These are phyloP conservation scores for Catagonus wagneri DNA, from an alignment of 2,113 vertebrate genomes.

Conservation along the genomic window DNA sequence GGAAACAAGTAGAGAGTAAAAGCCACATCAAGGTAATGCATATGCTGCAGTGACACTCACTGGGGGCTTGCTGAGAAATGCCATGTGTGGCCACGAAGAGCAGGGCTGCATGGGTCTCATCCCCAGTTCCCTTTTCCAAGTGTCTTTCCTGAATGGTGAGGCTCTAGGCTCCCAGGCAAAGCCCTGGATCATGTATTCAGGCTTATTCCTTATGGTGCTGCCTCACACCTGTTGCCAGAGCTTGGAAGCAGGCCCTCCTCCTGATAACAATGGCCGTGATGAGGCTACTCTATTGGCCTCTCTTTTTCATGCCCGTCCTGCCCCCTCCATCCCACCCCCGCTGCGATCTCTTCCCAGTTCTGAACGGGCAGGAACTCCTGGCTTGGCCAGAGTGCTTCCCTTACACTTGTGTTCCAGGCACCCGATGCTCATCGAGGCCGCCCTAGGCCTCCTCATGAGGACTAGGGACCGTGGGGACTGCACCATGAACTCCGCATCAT, in stretches of 20 bases:
- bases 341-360: not conserved
- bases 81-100: fast-evolving
- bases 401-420: not conserved
- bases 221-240: not conserved
- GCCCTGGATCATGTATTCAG: not conserved
- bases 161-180: not conserved
- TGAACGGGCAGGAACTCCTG: not conserved
- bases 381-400: not conserved
- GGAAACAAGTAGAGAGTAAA: not conserved
- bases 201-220: not conserved
- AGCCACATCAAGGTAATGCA: not conserved
- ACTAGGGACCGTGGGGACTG: not conserved
- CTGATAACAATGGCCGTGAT: fast-evolving
- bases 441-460: not conserved
- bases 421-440: conserved; percentile 61
- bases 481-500: fast-evolving
- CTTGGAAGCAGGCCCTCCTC: not conserved
- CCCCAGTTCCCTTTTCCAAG: not conserved
- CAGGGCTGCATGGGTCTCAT: not conserved
- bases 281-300: not conserved
- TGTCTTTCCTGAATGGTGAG: not conserved
- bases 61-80: not conserved
- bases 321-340: not conserved
- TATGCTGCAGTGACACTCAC: not conserved
- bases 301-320: not conserved